Evolutionary conservation across 1,140 invertebrate genomes (phyloP), one percentile per base, ranked within the genome.

Genomic region (Drosophila elegans): DNA sequence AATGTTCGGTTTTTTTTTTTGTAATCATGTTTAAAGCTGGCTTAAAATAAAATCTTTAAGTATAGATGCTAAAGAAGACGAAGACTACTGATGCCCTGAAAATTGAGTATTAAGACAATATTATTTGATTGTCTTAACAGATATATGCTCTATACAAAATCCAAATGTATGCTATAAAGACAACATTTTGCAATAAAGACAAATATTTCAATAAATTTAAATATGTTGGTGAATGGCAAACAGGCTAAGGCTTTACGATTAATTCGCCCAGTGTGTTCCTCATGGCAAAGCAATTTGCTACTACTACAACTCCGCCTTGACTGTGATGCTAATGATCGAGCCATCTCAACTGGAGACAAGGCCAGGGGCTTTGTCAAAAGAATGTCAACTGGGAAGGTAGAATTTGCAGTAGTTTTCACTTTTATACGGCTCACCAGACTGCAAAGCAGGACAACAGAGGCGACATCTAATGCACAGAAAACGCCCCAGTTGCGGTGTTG

Each of bases 401-500:
- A 2, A 51, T 38, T 12, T 45, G 66, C 29, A 46, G 3, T 48
- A 39, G 32, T 21, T 73, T 73, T 41, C 66, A 60, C 16, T 27
- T 61, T 39, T 44, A 32, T 21, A 29, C 10, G 32, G 34, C 51
- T 36, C 55, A 44, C 21, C 45, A 51, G 38, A 36, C 46, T 41
- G 25, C 48, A 57, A 42, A 29, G 13, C 42, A 34, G 45, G 27
- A 46, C 21, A 60, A 41, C 63, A 10, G 16, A 39, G 44, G 38
- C 44, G 52, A 44, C 38, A 51, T 27, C 46, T 41, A 59, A 41
- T 53, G 45, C 78, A 38, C 16, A 42, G 41, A 54, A 59, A 55
- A 51, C 38, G 55, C 39, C 25, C 48, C 52, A 79, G 68, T 52
- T 62, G 60, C 52, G 57, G 55, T 85, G 67, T 80, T 80, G 67